These are phyloP conservation scores for Anisognathus igniventris DNA, from an alignment of 2,797 vertebrate species.

Conservation along the genomic window DNA sequence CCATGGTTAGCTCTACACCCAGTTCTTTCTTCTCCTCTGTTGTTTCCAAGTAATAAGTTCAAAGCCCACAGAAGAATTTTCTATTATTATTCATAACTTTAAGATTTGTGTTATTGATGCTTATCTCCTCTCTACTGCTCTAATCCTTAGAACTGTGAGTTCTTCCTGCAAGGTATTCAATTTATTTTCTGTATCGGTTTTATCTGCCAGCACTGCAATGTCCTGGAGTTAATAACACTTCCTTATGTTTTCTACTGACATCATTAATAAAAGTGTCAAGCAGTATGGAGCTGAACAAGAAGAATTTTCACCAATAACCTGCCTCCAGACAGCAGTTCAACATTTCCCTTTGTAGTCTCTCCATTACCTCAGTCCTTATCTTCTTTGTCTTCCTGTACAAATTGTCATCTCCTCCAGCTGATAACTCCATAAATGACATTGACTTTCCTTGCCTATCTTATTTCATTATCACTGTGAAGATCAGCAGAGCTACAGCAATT, in stretches of 20 bases:
- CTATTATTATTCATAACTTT: not conserved
- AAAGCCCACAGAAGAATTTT: not conserved
- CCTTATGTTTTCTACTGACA: not conserved
- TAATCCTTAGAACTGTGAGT: not conserved
- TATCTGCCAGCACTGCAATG: not conserved
- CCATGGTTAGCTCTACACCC: not conserved
- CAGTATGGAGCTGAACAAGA: not conserved
- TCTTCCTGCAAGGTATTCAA: not conserved
- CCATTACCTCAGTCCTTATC: not conserved
- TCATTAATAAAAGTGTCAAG: slow-evolving; percentile 25
- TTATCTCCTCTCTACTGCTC: not conserved
- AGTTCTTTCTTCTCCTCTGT: not conserved
- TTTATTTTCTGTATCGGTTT: not conserved
- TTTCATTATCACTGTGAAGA: not conserved
- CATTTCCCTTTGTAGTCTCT: not conserved
- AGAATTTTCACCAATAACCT: not conserved
- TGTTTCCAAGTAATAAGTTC: not conserved
- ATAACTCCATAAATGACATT: not conserved
- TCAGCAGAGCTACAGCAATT: not conserved
- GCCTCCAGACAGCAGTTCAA: not conserved
- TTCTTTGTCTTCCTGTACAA: not conserved
- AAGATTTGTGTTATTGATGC: not conserved
- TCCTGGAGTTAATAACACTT: not conserved
- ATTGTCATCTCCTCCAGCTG: not conserved
- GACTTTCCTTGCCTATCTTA: not conserved